Conservation (phyloP, 2,888 invertebrate species). For the Andrena praecox region DNA sequence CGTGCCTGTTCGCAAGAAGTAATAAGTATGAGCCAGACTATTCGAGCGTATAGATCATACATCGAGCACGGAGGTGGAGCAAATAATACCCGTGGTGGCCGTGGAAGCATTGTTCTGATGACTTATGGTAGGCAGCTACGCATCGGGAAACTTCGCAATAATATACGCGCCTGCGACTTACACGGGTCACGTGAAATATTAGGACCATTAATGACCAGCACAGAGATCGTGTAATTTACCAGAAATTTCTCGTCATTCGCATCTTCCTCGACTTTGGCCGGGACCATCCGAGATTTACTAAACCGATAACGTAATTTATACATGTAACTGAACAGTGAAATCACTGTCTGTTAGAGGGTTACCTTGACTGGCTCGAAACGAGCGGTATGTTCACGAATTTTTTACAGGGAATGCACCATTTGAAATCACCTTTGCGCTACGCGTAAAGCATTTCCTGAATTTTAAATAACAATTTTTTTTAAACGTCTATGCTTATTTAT, state of each 20-base stretch:
- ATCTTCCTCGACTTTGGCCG: constrained; percentile 18
- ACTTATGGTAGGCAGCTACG: constrained; percentile 68
- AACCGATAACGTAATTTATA: constrained; percentile 27
- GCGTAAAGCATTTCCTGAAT: no score
- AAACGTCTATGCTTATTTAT: no score
- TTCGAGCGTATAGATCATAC: constrained; percentile 65
- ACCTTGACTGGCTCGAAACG: no score
- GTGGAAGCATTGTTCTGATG: constrained; percentile 73
- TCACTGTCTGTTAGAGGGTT: not conserved
- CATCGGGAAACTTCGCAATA: constrained; percentile 59
- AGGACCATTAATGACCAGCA: constrained; percentile 57
- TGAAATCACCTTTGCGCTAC: no score
- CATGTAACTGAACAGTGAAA: constrained; percentile 15
- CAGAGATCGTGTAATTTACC: constrained; percentile 47
- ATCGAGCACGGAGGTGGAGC: constrained; percentile 65
- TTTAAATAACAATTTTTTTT: no score
- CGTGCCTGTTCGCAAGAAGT: not conserved
- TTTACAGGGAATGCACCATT: no score
- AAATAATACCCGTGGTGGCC: constrained; percentile 67
- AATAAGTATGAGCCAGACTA: constrained; percentile 32
- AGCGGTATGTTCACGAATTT: no score
- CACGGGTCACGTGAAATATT: constrained; percentile 59
- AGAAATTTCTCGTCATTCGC: constrained; percentile 23
- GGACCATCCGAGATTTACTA: constrained; percentile 4
- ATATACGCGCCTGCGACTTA: constrained; percentile 47